These are phyloP conservation scores for Trimorus sp. DNA, from an alignment of 2,888 invertebrate species.

Conservation along the genomic window DNA sequence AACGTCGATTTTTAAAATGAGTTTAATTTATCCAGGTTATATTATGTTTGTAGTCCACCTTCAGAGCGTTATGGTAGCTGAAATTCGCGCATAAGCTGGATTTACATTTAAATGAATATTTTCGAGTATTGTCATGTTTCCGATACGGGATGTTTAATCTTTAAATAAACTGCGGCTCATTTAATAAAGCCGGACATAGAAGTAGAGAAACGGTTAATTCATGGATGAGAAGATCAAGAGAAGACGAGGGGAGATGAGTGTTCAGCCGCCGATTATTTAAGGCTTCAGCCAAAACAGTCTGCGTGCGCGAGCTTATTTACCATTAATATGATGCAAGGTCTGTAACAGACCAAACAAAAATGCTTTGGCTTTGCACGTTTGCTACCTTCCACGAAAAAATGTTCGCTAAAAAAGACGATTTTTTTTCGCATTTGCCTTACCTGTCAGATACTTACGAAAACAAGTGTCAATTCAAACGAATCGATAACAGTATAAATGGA, in stretches of 20 bases:
- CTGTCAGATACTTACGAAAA: too few species aligned
- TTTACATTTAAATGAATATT: slow-evolving; percentile 41
- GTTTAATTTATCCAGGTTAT: background rate
- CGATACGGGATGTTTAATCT: slow-evolving; percentile 40
- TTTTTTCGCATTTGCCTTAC: background rate
- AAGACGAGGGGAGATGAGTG: slow-evolving; percentile 33
- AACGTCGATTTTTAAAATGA: background rate
- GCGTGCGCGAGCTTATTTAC: slow-evolving; percentile 22
- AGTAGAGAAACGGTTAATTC: slow-evolving; percentile 28
- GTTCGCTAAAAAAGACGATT: too few species aligned
- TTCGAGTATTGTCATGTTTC: slow-evolving; percentile 42
- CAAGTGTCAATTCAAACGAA: too few species aligned
- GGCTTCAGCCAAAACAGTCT: slow-evolving; percentile 30
- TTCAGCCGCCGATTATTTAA: slow-evolving; percentile 37
- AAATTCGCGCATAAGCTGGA: slow-evolving; percentile 29
- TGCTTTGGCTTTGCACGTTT: too few species aligned
- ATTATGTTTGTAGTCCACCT: slow-evolving; percentile 13
- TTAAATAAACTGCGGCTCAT: slow-evolving; percentile 37
- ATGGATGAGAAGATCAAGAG: slow-evolving; percentile 41
- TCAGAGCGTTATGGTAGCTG: background rate
- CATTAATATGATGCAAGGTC: slow-evolving; percentile 7
- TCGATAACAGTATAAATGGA: too few species aligned
- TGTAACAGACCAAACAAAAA: slow-evolving; percentile 1
- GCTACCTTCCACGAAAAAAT: too few species aligned
- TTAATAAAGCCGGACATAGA: slow-evolving; percentile 30